Base-by-base conservation (phyloP, 2,113 vertebrate genomes). In the Tenrec ecaudatus region DNA sequence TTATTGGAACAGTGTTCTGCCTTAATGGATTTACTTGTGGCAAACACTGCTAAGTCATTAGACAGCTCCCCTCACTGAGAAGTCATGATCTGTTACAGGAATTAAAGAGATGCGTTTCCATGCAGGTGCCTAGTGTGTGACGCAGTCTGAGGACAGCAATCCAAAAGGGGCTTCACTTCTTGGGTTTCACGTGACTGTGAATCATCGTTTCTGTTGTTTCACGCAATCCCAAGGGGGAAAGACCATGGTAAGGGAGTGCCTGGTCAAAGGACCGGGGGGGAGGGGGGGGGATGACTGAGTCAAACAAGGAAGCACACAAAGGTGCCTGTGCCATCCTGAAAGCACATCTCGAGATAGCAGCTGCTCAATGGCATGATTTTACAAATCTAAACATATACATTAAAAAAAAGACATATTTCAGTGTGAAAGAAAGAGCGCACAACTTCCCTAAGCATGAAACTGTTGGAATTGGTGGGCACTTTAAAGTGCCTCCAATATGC, bases 11-110 rank as follows among this genome's bases (percentile, higher is more conserved):
- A 33, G 16, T 25, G 27, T 2, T 77, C 15, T 14, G 58, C 40
- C 76, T 76, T 80, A 84, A 92, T 57, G 92, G 73, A 73, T 82
- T 40, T 71, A 66, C 68, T 85, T 85, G 33, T 53, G 80, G 66
- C 64, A 77, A 69, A 80, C n/a, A 69, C 82, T 33, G 22, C 2
- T 60, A 53, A 53, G 25, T 87, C 93, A 80, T 60, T 64, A 73
- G 82, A 90, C 47, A 80, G 62, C 57, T 10, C 79, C 25, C 38
- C 58, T 90, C 89, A 25, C 77, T 92, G 77, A 91, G 58, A 75
- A 94, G 36, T 73, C 58, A 68, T 82, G 94, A 73, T 16, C 81
- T 94, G 57, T 14, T 64, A 47, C 0, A 22, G 78, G 88, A 90
- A 60, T 40, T 40, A 79, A 83, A 43, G 20, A 53, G 58, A 78